These are phyloP conservation scores for Exephanes ischioxanthus DNA, from an alignment of 2,888 invertebrate genomes.

Conservation along the genomic window DNA sequence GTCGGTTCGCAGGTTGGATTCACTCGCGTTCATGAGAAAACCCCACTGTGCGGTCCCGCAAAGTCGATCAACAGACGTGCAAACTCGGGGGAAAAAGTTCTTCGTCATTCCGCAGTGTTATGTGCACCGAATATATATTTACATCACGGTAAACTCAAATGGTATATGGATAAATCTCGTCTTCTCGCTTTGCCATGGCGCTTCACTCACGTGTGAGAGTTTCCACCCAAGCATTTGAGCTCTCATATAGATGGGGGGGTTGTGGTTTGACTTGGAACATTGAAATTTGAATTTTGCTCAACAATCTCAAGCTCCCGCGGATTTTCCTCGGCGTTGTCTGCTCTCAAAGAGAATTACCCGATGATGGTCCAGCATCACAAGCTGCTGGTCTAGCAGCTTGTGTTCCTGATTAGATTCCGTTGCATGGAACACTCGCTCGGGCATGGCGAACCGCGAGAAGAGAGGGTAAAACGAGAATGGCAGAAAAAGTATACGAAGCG, in stretches of 20 bases:
- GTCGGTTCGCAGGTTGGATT: constrained; percentile 9
- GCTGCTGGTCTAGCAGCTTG: neutral
- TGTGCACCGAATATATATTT: constrained; percentile 7
- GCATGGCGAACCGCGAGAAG: neutral
- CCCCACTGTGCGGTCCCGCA: neutral
- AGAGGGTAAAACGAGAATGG: neutral
- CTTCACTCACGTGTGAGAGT: constrained; percentile 5
- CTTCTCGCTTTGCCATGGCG: neutral
- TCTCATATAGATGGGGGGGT: neutral
- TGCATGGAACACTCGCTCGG: constrained; percentile 21
- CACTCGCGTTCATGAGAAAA: constrained; percentile 32
- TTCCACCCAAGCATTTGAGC: constrained; percentile 32
- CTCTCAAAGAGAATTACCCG: neutral
- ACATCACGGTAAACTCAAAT: neutral
- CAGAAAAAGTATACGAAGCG: neutral
- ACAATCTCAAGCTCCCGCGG: neutral
- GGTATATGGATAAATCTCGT: neutral
- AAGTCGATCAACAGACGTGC: constrained; percentile 37
- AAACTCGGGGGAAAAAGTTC: constrained; percentile 34
- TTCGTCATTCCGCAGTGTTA: constrained; percentile 26
- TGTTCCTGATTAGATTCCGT: constrained; percentile 19
- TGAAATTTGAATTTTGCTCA: constrained; percentile 23
- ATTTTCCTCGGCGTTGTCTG: neutral
- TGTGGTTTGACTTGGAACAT: neutral
- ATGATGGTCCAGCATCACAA: neutral